Base-by-base conservation (phyloP, 2,888 invertebrate genomes). In the Metalampra italica region DNA sequence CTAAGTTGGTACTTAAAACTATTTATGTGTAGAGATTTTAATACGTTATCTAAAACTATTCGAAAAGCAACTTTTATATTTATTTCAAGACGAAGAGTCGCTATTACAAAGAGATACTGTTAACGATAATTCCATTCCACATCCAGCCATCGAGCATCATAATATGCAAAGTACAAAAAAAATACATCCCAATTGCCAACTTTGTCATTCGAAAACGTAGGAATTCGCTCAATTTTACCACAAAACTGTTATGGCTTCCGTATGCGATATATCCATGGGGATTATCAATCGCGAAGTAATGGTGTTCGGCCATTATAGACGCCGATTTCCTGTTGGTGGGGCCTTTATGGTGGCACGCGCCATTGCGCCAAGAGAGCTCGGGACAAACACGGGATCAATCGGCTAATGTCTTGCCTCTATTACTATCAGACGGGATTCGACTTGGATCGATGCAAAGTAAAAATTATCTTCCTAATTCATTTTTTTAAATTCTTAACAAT, bases 201-300 rank as follows among this genome's bases (percentile, higher is more conserved):
- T 14, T 8, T 12, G 14, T 47, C 41, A 42, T 40, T 44, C 39
- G 40, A 40, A 32, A 36, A 41, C 42, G 32, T 36, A 14, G 36
- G 50, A 80, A 78, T 75, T 71, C 86, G 84, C 78, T 81, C 86
- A 81, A 87, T 87, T 87, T 82, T 82, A 76, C 88, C 88, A 77
- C 88, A 86, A 81, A 87, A 89, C 87, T 86, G 88, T 89, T 88
- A 88, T 88, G 82, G 74, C 81, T 89, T 89, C 88, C 88, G 86
- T 63, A 66, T 55, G 77, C 86, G 65, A 86, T 86, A 84, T 82
- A 82, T 86, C 80, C 75, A 71, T 60, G 75, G 36, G 85, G 84
- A 88, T 86, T 88, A 88, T 89, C 88, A 88, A 88, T 89, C 85
- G 82, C 70, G 68, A 73, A 79, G 84, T 89, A 89, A 89, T 88